Evolutionary conservation across 2,113 vertebrate species (phyloP).

Genomic region (Calidris pugnax): DNA sequence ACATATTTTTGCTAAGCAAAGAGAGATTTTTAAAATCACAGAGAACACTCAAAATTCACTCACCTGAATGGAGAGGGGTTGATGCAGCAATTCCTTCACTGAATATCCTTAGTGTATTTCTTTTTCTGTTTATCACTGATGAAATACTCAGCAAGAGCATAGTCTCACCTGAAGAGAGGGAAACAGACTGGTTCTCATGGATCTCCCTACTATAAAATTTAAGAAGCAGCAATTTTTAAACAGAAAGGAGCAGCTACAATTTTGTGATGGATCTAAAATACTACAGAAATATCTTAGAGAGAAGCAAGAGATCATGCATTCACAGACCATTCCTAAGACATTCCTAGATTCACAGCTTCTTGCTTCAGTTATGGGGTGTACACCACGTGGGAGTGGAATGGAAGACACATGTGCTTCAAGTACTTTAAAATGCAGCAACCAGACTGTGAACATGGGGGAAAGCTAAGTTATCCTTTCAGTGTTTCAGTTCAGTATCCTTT

Average conservation of each 20-base stretch:
- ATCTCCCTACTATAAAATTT: background rate
- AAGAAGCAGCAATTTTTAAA: background rate
- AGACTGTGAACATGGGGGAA: background rate
- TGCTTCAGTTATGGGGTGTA: accelerated
- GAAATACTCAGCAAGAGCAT: background rate
- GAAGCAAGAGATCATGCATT: accelerated
- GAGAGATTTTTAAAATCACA: background rate
- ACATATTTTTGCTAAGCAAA: background rate
- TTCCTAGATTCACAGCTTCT: background rate
- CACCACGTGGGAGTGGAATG: background rate
- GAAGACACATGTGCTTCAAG: background rate
- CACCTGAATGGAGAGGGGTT: background rate
- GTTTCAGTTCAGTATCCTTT: too few species aligned
- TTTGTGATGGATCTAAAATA: background rate
- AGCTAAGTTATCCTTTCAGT: background rate
- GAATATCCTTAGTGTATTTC: background rate
- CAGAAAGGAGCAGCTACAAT: background rate
- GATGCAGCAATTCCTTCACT: background rate
- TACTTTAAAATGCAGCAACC: background rate
- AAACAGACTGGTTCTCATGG: background rate
- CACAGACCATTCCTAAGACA: background rate
- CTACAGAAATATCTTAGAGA: background rate
- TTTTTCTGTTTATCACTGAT: background rate
- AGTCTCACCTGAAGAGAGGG: background rate
- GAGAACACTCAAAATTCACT: background rate